Conservation (phyloP, 2,888 invertebrate genomes). For the Nomada ferruginata region DNA sequence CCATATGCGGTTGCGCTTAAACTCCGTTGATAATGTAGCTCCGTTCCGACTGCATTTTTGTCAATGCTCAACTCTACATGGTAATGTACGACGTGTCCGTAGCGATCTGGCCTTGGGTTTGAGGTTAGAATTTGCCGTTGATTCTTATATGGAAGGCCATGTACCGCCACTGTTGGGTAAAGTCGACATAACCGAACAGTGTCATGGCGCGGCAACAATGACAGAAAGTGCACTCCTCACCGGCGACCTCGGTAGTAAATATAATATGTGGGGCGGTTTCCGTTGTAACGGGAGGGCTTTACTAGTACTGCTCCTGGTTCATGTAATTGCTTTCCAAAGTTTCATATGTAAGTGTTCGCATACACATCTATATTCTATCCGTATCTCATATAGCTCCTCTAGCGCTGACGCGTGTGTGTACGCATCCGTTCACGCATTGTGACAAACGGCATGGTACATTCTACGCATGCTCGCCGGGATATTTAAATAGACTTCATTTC, state of each 20-base stretch:
- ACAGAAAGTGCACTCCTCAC: conserved; percentile 64
- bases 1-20: too few species aligned
- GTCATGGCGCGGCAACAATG: conserved; percentile 76
- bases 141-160: neutral
- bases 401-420: neutral
- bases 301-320: conserved; percentile 66
- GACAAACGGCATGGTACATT: neutral
- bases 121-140: too few species aligned
- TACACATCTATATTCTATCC: neutral
- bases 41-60: too few species aligned
- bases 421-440: neutral
- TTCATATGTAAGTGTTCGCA: conserved; percentile 71
- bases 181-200: conserved; percentile 51
- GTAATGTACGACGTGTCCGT: too few species aligned
- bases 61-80: too few species aligned
- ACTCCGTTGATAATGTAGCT: too few species aligned
- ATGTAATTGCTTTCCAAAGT: conserved; percentile 67
- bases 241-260: conserved; percentile 61
- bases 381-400: neutral
- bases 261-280: conserved; percentile 72
- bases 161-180: neutral
- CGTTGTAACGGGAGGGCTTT: conserved; percentile 63
- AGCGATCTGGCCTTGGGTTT: too few species aligned
- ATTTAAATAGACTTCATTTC: neutral
- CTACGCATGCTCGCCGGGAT: conserved; percentile 16